Evolutionary conservation across 2,113 vertebrate species (phyloP).

Genomic region (Rutilus rutilus): DNA sequence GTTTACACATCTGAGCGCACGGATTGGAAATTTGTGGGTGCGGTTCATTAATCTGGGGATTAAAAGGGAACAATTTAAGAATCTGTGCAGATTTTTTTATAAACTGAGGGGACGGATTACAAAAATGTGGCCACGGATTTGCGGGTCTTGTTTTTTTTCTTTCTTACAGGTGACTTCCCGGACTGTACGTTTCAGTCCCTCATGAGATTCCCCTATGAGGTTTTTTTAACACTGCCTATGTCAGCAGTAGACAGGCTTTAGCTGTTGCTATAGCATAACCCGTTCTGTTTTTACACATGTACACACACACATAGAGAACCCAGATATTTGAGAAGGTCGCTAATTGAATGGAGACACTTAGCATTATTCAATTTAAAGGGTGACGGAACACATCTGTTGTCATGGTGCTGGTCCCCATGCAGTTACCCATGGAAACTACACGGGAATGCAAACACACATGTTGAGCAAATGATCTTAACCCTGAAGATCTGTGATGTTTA

Average conservation of each 20-base stretch:
- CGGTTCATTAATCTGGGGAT: too few species aligned
- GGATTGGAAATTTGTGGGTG: too few species aligned
- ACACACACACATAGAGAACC: not conserved
- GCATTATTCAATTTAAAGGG: slow-evolving; percentile 49
- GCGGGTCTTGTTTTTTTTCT: too few species aligned
- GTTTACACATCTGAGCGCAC: too few species aligned
- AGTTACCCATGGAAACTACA: not conserved
- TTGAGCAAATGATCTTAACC: not conserved
- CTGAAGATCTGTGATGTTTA: not conserved
- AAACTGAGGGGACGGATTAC: too few species aligned
- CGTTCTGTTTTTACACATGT: not conserved
- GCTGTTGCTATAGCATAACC: slow-evolving; percentile 1
- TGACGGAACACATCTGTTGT: slow-evolving; percentile 39
- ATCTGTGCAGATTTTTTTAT: too few species aligned
- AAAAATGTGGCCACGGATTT: too few species aligned
- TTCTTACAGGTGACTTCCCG: too few species aligned
- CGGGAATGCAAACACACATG: not conserved
- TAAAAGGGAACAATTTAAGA: too few species aligned
- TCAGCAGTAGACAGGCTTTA: not conserved
- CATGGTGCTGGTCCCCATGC: not conserved
- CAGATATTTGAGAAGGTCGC: not conserved
- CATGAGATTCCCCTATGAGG: not conserved
- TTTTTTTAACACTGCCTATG: not conserved
- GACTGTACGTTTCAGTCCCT: not conserved
- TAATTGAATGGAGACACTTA: slow-evolving; percentile 47